A percentile compares a stretch with the other conserved stretches of the same genome.
phyloP scores from a whole-genome alignment of 2,888 invertebrate genomes.

The Nineta flava region DNA sequence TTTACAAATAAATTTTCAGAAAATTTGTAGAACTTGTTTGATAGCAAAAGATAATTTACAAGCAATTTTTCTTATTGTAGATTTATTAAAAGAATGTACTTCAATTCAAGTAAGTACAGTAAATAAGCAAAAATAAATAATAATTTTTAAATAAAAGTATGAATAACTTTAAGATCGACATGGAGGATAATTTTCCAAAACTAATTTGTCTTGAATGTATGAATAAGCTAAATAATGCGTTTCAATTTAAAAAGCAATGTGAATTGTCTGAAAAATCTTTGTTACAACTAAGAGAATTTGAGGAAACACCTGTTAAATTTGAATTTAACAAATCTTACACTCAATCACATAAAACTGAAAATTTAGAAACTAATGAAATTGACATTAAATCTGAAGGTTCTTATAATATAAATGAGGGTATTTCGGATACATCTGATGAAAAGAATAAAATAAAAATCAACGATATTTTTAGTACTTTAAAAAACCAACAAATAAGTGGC shows the following conservation, averaged over 20 bases:
- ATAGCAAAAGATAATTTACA: constrained; percentile 23
- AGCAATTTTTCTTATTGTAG: constrained; percentile 19
- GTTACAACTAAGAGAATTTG: too few species aligned
- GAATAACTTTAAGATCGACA: constrained; percentile 14
- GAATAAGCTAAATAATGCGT: constrained; percentile 16
- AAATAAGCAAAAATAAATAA: background rate
- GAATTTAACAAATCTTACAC: background rate
- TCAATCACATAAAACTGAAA: background rate
- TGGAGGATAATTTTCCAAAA: constrained; percentile 17
- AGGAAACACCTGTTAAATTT: background rate
- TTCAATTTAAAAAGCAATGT: constrained; percentile 19
- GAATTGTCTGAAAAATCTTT: constrained; percentile 18
- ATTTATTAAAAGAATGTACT: background rate
- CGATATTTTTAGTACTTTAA: too few species aligned
- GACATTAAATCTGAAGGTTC: background rate
- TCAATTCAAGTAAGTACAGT: background rate
- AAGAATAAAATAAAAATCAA: background rate
- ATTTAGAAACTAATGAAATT: background rate
- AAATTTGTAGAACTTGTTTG: constrained; percentile 34
- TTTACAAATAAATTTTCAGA: constrained; percentile 13
- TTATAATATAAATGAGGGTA: background rate
- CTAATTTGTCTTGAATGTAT: constrained; percentile 19
- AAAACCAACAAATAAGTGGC: too few species aligned
- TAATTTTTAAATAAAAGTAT: background rate
- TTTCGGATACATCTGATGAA: background rate